These are phyloP conservation scores for Pagetopsis macropterus DNA, from an alignment of 2,797 vertebrate genomes.

Conservation along the genomic window DNA sequence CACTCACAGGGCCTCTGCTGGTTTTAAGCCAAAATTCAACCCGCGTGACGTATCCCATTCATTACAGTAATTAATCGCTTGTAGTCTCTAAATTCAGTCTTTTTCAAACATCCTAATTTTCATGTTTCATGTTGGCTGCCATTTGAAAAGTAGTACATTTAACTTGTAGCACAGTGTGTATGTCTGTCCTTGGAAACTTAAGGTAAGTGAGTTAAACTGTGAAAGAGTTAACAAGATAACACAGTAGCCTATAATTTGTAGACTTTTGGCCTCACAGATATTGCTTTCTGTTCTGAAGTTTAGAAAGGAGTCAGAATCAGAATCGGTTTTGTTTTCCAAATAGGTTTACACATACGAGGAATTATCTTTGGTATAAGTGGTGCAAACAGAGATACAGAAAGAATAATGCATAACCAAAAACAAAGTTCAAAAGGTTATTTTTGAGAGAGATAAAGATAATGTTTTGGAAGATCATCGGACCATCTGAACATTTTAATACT, in stretches of 20 bases:
- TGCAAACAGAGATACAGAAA: too few relatives aligned
- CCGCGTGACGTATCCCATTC: constrained; percentile 23
- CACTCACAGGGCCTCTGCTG: constrained; percentile 19
- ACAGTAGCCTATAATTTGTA: background rate
- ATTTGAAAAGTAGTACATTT: background rate
- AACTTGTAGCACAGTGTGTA: background rate
- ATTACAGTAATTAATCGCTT: constrained; percentile 3
- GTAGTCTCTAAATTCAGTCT: constrained; percentile 1
- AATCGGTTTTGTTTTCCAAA: too few relatives aligned
- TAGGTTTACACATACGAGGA: too few relatives aligned
- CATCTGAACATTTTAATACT: background rate
- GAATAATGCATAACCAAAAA: background rate
- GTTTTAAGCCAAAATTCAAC: constrained; percentile 30
- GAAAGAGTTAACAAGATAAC: background rate
- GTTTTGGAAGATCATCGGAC: background rate
- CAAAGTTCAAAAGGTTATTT: background rate
- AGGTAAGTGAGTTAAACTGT: background rate
- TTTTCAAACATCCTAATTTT: constrained; percentile 8
- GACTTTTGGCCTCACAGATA: background rate
- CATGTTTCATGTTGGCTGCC: background rate
- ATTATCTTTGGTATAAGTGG: too few relatives aligned
- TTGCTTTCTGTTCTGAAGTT: too few relatives aligned
- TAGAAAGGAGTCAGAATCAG: too few relatives aligned
- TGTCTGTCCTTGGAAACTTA: background rate
- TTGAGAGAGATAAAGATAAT: background rate